Percentiles rank a stretch among this genome's conserved stretches.
phyloP scores from a whole-genome alignment of 2,888 invertebrate species.

The Anodontia alba region DNA sequence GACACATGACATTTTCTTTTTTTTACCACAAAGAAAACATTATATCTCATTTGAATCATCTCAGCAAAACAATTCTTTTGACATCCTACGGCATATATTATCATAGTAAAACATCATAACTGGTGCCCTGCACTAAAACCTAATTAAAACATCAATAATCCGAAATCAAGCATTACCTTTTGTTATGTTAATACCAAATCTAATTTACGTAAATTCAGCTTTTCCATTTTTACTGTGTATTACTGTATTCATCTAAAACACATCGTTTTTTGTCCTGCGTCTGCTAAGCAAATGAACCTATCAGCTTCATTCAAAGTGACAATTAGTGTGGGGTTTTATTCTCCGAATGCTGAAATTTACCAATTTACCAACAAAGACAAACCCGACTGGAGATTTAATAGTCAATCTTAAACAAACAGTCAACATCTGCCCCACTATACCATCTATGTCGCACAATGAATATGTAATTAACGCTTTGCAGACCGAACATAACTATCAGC shows the following conservation, averaged over 20 bases:
- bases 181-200: slow-evolving; percentile 11
- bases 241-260: background rate
- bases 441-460: slow-evolving; percentile 6
- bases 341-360: slow-evolving; percentile 25
- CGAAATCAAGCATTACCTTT: slow-evolving; percentile 9
- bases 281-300: slow-evolving; percentile 13
- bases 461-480: slow-evolving; percentile 45
- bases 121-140: too few relatives aligned
- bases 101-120: too few relatives aligned
- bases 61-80: too few relatives aligned
- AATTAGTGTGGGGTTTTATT: slow-evolving; percentile 12
- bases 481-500: too few relatives aligned
- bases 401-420: slow-evolving; percentile 41
- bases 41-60: too few relatives aligned
- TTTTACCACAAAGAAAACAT: too few relatives aligned
- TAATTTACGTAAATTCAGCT: background rate
- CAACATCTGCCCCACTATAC: slow-evolving; percentile 20
- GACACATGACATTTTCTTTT: too few relatives aligned
- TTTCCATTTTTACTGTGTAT: slow-evolving; percentile 1
- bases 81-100: too few relatives aligned
- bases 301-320: slow-evolving; percentile 4
- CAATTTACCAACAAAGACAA: slow-evolving; percentile 38
- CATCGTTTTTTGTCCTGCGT: background rate
- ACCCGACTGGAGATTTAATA: slow-evolving; percentile 26
- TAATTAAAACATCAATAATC: background rate